Conservation (phyloP, 53 echinoderm and acorn worm genomes). For the Echinometra lucunter region DNA sequence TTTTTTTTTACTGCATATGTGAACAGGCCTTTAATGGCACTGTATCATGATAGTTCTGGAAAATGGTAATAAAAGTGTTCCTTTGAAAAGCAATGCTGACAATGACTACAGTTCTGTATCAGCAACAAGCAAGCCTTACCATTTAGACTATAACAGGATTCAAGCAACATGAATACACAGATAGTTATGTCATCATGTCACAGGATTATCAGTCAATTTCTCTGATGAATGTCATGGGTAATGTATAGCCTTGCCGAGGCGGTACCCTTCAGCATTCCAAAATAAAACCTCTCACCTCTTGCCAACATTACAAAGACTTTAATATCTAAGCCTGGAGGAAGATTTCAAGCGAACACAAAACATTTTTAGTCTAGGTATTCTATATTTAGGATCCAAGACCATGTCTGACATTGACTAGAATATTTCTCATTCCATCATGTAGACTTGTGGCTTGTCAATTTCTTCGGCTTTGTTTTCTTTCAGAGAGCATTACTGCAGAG, state of each 20-base stretch:
- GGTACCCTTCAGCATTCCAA: slow-evolving; percentile 32
- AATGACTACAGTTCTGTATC: neutral
- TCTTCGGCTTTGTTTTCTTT: neutral
- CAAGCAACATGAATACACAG: slow-evolving; percentile 37
- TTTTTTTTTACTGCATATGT: too few species aligned
- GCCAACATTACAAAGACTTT: slow-evolving; percentile 6
- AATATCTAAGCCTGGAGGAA: slow-evolving; percentile 18
- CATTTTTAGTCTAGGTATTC: neutral
- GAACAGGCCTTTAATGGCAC: too few species aligned
- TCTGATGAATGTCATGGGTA: slow-evolving; percentile 41
- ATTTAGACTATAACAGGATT: neutral
- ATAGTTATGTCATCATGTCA: slow-evolving; percentile 48
- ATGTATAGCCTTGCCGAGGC: slow-evolving; percentile 17
- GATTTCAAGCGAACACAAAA: neutral
- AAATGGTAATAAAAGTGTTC: too few species aligned
- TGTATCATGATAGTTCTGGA: too few species aligned
- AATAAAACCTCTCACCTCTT: slow-evolving; percentile 20
- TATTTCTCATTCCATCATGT: slow-evolving; percentile 34
- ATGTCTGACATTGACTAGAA: slow-evolving; percentile 26
- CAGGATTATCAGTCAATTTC: slow-evolving; percentile 40
- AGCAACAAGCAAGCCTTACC: neutral
- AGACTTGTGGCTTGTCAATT: neutral
- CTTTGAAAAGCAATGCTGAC: too few species aligned
- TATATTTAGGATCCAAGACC: neutral
- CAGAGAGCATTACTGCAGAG: neutral